phyloP scores from a whole-genome alignment of 2,113 vertebrate genomes.

The Physeter macrocephalus region DNA sequence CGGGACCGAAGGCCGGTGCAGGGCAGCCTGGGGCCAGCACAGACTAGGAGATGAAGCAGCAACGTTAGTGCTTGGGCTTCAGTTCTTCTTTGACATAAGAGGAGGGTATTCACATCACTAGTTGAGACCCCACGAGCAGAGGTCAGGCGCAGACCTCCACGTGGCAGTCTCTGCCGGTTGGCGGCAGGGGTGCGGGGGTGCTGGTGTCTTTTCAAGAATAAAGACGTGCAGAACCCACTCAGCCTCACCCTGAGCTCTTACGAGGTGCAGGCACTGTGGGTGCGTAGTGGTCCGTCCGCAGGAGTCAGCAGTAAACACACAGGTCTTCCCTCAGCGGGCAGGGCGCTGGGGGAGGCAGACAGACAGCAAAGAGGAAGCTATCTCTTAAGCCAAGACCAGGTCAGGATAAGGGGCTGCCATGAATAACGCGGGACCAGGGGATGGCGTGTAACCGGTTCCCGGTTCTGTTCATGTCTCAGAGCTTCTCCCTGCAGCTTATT shows the following conservation, averaged over 20 bases:
- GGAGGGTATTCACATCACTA: background rate
- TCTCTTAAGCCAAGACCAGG: background rate
- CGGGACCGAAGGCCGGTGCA: background rate
- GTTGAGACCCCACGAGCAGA: background rate
- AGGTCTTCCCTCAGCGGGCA: too few relatives aligned
- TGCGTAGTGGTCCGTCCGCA: background rate
- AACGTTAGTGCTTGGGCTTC: background rate
- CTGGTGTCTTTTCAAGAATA: background rate
- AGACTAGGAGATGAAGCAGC: background rate
- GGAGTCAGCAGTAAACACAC: background rate
- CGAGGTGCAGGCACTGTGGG: fast-evolving
- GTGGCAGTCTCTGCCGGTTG: too few relatives aligned
- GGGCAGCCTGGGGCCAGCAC: background rate
- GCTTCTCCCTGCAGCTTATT: background rate
- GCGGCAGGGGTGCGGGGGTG: background rate
- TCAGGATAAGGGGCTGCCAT: fast-evolving
- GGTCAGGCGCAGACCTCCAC: fast-evolving
- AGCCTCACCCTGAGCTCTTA: background rate
- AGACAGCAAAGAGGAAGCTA: background rate
- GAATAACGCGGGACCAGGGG: fast-evolving
- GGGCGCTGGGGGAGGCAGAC: too few relatives aligned
- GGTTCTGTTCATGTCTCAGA: fast-evolving
- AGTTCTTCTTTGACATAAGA: background rate
- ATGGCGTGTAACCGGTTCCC: fast-evolving
- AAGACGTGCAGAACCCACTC: background rate